Conservation (phyloP, 2,888 invertebrate genomes). For the Coleophora flavipennella region DNA sequence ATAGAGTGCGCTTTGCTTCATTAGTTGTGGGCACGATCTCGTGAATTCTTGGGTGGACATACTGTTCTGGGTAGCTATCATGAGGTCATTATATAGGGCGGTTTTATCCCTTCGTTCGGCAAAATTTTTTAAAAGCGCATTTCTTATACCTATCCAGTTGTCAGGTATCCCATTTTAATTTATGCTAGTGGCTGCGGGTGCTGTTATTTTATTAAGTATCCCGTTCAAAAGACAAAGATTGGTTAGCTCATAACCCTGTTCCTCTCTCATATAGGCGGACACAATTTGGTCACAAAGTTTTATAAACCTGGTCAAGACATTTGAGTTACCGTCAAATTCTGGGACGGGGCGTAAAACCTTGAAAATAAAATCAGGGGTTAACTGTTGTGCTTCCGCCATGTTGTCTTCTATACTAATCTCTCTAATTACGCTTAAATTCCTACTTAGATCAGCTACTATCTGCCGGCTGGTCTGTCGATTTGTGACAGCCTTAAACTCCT, state of each 20-base stretch:
- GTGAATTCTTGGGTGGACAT: conserved; percentile 10
- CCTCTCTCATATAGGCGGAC: background rate
- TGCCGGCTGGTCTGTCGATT: too few relatives aligned
- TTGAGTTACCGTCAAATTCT: conserved; percentile 2
- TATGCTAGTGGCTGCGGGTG: conserved; percentile 1
- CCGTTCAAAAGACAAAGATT: background rate
- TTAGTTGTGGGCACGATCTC: conserved; percentile 5
- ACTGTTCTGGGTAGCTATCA: conserved; percentile 1
- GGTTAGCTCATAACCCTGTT: background rate
- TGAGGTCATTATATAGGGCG: conserved; percentile 1
- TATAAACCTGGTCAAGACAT: background rate
- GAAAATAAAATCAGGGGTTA: background rate
- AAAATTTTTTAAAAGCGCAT: conserved; percentile 11
- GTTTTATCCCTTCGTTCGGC: conserved; percentile 8
- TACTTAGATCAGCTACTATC: background rate
- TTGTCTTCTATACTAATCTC: background rate
- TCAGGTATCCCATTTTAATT: conserved; percentile 4
- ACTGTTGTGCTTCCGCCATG: background rate
- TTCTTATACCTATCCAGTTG: conserved; percentile 1
- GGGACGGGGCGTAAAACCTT: background rate
- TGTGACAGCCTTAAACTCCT: too few relatives aligned
- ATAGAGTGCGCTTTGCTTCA: conserved; percentile 7
- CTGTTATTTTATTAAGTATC: conserved; percentile 1
- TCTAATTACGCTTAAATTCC: background rate
- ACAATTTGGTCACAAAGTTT: conserved; percentile 2